Conservation (phyloP, 2,797 vertebrate species). For the Gymnothorax javanicus region DNA sequence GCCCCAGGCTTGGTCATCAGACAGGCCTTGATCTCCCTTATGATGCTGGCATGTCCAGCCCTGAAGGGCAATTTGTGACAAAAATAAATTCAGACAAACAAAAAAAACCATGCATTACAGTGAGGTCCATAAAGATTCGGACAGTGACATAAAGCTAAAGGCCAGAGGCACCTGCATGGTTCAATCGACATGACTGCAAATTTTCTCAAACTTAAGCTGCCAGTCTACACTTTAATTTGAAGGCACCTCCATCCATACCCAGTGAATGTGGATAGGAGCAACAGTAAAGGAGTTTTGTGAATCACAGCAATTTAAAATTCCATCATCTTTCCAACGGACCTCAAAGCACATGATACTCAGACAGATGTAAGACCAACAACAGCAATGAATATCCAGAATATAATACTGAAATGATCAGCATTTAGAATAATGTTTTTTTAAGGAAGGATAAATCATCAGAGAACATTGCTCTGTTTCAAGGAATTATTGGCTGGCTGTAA, state of each 20-base stretch:
- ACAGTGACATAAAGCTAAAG: too few species aligned
- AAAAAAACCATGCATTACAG: too few species aligned
- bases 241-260: too few species aligned
- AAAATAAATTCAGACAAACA: background rate
- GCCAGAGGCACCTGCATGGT: too few species aligned
- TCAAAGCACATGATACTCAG: background rate
- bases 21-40: conserved; percentile 65
- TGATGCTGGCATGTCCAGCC: conserved; percentile 73
- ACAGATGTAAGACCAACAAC: background rate
- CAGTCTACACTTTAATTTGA: too few species aligned
- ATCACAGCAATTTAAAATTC: too few species aligned
- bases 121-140: too few species aligned
- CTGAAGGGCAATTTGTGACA: conserved; percentile 49
- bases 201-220: too few species aligned
- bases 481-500: background rate
- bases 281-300: too few species aligned
- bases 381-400: background rate
- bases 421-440: background rate
- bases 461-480: background rate
- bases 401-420: background rate
- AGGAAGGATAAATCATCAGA: background rate
- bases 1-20: conserved; percentile 69
- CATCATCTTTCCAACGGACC: too few species aligned
- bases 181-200: too few species aligned
- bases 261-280: too few species aligned